Percentiles rank a stretch among this genome's conserved stretches.
Conservation (phyloP, 2,797 vertebrate species). For the Acomys russatus region DNA sequence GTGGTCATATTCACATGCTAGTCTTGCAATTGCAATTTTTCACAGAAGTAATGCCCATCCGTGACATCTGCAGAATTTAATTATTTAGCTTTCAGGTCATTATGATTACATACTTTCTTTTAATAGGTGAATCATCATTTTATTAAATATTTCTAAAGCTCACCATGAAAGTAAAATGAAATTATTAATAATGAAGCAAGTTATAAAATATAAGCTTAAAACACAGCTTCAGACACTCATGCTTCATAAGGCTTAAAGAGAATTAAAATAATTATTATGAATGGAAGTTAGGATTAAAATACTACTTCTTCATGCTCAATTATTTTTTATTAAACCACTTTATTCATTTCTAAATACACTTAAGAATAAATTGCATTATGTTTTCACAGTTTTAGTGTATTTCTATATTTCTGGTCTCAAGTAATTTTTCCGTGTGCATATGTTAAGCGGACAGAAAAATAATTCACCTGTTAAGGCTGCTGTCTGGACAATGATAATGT, state of each 20-base stretch:
- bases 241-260: constrained; percentile 43
- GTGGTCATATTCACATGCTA: neutral
- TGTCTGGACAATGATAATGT: neutral
- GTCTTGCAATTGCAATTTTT: neutral
- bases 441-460: constrained; percentile 13
- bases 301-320: constrained; percentile 28
- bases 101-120: constrained; percentile 54
- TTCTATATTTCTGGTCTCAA: neutral
- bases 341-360: neutral
- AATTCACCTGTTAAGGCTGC: neutral
- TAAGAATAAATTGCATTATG: neutral
- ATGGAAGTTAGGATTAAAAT: constrained; percentile 71
- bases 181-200: constrained; percentile 69
- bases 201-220: constrained; percentile 66
- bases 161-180: constrained; percentile 53
- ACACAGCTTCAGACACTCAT: constrained; percentile 14
- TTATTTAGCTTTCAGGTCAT: constrained; percentile 53
- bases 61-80: constrained; percentile 23
- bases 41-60: neutral
- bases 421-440: neutral
- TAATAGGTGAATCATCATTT: constrained; percentile 63
- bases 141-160: constrained; percentile 71
- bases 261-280: constrained; percentile 70
- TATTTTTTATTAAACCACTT: constrained; percentile 56
- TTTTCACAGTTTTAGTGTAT: constrained; percentile 4